These are phyloP conservation scores for Blera fallax DNA, from an alignment of 2,888 invertebrate genomes.

Conservation along the genomic window DNA sequence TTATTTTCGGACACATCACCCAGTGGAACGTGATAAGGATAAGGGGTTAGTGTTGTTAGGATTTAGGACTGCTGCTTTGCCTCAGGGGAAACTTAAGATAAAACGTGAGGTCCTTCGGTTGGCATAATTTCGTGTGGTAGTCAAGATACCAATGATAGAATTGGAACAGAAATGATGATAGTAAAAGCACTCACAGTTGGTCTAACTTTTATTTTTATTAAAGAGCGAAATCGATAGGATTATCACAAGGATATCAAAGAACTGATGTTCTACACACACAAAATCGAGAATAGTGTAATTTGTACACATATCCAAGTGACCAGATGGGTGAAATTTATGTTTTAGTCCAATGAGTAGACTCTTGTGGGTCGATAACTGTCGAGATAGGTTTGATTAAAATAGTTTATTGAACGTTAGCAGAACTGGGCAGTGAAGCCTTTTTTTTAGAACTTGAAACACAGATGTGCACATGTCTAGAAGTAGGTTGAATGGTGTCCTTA, in stretches of 20 bases:
- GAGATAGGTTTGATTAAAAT: background rate
- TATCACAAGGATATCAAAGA: slow-evolving; percentile 25
- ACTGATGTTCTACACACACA: slow-evolving; percentile 11
- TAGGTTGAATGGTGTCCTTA: no score
- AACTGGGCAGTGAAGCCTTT: background rate
- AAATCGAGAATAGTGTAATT: slow-evolving; percentile 27
- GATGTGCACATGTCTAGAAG: no score
- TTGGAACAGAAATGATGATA: slow-evolving; percentile 30
- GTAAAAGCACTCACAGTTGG: slow-evolving; percentile 29
- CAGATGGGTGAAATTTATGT: background rate
- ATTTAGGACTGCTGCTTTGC: slow-evolving; percentile 29
- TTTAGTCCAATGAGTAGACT: background rate
- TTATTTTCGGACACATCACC: slow-evolving; percentile 53
- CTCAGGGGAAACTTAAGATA: slow-evolving; percentile 52
- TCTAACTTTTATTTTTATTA: slow-evolving; percentile 54
- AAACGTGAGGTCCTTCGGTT: slow-evolving; percentile 63
- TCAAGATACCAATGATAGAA: slow-evolving; percentile 13
- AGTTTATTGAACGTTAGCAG: background rate
- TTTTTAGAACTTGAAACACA: no score
- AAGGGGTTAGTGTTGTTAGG: slow-evolving; percentile 42
- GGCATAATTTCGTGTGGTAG: slow-evolving; percentile 41
- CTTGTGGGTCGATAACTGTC: background rate
- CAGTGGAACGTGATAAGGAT: slow-evolving; percentile 61
- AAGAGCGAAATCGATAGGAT: slow-evolving; percentile 40
- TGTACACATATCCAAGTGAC: slow-evolving; percentile 12